Evolutionary conservation across 2,797 vertebrate genomes (phyloP).

Genomic region (Morus bassanus): DNA sequence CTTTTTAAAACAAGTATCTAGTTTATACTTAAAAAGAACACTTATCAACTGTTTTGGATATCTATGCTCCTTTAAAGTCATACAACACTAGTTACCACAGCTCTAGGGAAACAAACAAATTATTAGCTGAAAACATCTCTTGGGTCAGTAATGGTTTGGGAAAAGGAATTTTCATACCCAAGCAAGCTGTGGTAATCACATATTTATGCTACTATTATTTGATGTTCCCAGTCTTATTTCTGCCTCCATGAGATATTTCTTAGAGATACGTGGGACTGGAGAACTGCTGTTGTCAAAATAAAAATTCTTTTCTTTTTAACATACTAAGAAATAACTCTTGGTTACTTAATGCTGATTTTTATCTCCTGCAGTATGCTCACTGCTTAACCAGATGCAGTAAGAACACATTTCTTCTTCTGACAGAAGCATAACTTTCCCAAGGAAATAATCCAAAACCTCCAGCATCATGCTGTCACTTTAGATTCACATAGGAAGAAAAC

Average conservation of each 20-base stretch:
- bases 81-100: not conserved
- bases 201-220: not conserved
- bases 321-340: not conserved
- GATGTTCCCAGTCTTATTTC: not conserved
- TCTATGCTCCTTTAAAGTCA: not conserved
- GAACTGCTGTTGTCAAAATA: not conserved
- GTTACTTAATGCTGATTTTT: not conserved
- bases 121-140: not conserved
- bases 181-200: not conserved
- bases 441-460: not conserved
- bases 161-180: not conserved
- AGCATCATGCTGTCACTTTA: not conserved
- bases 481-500: not conserved
- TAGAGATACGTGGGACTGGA: not conserved
- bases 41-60: not conserved
- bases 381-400: not conserved
- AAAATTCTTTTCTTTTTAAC: not conserved
- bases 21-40: not conserved
- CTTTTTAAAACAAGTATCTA: not conserved
- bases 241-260: not conserved
- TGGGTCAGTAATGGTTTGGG: not conserved
- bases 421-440: not conserved
- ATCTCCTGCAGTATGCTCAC: not conserved
- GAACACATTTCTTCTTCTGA: not conserved
- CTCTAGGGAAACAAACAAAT: not conserved